Conservation (phyloP, 92 coral and sea anemone genomes). For the Epizoanthus ramosus region DNA sequence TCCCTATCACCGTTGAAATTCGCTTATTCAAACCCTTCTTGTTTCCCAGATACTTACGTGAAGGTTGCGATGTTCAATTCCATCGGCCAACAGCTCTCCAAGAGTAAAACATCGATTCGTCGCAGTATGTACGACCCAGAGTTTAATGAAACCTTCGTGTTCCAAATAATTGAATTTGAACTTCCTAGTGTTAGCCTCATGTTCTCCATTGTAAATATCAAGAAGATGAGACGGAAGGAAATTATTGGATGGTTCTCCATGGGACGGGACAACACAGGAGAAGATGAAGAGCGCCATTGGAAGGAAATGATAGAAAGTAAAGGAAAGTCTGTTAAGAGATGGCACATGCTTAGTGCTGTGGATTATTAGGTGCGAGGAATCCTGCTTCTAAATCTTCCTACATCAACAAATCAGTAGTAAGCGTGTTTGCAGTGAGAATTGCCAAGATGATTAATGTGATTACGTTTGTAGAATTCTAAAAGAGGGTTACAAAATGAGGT, state of each 20-base stretch:
- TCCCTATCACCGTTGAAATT: background rate
- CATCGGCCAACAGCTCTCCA: conserved; percentile 97
- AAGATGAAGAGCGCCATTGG: conserved; percentile 98
- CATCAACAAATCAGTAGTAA: conserved; percentile 13
- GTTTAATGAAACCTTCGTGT: conserved; percentile 97
- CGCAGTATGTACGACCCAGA: conserved; percentile 99
- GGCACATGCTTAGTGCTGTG: conserved; percentile 98
- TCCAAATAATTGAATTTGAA: conserved; percentile 99
- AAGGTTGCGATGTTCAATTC: conserved; percentile 99
- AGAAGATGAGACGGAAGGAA: conserved; percentile 97
- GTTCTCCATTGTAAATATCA: conserved; percentile 97
- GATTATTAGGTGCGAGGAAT: conserved; percentile 56
- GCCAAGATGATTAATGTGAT: too few species aligned
- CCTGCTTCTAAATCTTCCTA: background rate
- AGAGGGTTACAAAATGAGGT: too few species aligned
- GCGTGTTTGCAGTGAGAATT: too few species aligned
- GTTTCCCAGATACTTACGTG: conserved; percentile 88
- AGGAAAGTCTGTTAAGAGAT: conserved; percentile 87
- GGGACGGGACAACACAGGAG: conserved; percentile 98
- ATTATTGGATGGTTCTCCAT: conserved; percentile 99
- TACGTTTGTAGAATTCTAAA: too few species aligned
- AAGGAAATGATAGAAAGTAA: conserved; percentile 91
- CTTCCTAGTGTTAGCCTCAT: conserved; percentile 98
- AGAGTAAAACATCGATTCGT: conserved; percentile 98
- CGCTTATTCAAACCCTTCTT: background rate